Conservation (phyloP, 2,888 invertebrate species). For the Ernsta delagoae region DNA sequence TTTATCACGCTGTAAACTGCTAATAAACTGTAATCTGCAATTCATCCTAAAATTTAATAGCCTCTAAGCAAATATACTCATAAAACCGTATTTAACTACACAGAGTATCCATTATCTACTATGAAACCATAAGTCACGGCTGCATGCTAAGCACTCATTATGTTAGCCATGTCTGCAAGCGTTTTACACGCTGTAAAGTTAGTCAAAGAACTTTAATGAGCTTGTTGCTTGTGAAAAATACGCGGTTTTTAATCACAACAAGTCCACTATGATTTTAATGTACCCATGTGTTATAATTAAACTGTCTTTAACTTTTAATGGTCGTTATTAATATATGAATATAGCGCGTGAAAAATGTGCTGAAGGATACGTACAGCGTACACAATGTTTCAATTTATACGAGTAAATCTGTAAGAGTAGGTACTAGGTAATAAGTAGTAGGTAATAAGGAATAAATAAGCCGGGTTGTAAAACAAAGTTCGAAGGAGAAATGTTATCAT, state of each 20-base stretch:
- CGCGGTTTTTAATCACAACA: constrained; percentile 30
- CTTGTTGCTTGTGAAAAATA: constrained; percentile 57
- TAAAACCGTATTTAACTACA: constrained; percentile 12
- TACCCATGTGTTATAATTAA: constrained; percentile 1
- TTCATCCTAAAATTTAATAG: constrained; percentile 1
- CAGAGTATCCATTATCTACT: constrained; percentile 13
- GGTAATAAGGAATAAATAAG: no score
- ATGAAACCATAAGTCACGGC: constrained; percentile 38
- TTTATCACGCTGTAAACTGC: background rate
- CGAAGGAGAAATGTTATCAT: no score
- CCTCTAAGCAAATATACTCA: background rate
- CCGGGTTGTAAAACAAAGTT: no score
- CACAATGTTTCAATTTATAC: no score
- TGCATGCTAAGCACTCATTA: constrained; percentile 52
- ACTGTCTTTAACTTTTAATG: background rate
- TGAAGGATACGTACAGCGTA: no score
- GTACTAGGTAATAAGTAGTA: no score
- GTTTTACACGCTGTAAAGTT: constrained; percentile 37
- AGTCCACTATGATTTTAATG: background rate
- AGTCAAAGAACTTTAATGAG: constrained; percentile 62
- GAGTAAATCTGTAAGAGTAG: no score
- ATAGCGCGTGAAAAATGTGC: background rate
- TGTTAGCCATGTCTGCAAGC: constrained; percentile 42
- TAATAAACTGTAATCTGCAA: background rate
- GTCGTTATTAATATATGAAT: background rate